phyloP scores from a whole-genome alignment of 2,888 invertebrate species.

The Anodontia alba region DNA sequence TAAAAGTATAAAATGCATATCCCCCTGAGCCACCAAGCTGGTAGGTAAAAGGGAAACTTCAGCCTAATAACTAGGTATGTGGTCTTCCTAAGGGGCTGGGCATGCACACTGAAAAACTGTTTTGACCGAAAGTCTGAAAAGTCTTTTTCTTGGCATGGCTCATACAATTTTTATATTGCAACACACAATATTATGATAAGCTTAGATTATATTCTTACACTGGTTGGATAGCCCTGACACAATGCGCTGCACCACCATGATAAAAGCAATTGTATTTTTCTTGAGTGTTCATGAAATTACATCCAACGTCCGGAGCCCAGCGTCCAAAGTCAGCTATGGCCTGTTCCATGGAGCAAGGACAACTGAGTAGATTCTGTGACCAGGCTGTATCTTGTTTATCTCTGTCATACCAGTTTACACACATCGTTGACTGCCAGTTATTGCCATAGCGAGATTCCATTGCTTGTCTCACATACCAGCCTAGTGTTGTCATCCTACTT shows the following conservation, averaged over 20 bases:
- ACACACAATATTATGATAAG: no score
- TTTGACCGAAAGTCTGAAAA: no score
- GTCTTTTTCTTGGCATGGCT: no score
- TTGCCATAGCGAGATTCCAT: slow-evolving; percentile 87
- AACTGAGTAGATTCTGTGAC: slow-evolving; percentile 86
- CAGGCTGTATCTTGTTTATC: slow-evolving; percentile 92
- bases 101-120: no score
- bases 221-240: slow-evolving; percentile 95
- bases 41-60: no score
- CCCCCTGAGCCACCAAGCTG: no score
- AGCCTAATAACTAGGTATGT: no score
- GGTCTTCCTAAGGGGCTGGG: no score
- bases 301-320: slow-evolving; percentile 89
- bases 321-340: slow-evolving; percentile 96
- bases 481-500: slow-evolving; percentile 72
- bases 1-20: no score
- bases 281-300: slow-evolving; percentile 87
- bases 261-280: slow-evolving; percentile 87
- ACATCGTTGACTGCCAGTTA: slow-evolving; percentile 93
- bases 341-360: slow-evolving; percentile 96
- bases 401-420: slow-evolving; percentile 97
- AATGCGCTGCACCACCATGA: slow-evolving; percentile 95
- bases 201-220: slow-evolving; percentile 87
- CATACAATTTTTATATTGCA: no score
- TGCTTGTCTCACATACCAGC: slow-evolving; percentile 75